These are phyloP conservation scores for Hylaea fasciaria DNA, from an alignment of 2,888 invertebrate genomes.

Conservation along the genomic window DNA sequence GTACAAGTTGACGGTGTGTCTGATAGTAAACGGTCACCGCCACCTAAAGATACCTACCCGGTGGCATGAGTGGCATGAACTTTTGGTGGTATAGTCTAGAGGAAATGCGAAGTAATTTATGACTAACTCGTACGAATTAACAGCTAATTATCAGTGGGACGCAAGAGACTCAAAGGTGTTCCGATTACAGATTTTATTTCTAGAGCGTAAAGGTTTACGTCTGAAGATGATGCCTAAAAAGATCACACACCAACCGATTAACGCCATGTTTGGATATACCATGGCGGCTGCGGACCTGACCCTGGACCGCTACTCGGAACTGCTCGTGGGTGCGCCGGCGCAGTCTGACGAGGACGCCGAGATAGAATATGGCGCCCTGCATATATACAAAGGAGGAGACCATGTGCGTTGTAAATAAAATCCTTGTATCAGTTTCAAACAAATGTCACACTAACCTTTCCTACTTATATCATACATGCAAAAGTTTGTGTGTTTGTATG, in stretches of 20 bases:
- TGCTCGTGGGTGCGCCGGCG: conserved; percentile 86
- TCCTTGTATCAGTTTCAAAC: neutral
- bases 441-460: too few relatives aligned
- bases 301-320: conserved; percentile 80
- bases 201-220: conserved; percentile 19
- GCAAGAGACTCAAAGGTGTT: neutral
- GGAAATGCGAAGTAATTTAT: too few relatives aligned
- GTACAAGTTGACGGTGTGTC: too few relatives aligned
- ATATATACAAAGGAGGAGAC: conserved; percentile 68
- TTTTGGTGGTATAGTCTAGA: too few relatives aligned
- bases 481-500: too few relatives aligned
- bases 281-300: conserved; percentile 78
- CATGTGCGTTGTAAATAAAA: conserved; percentile 40
- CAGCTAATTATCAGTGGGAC: too few relatives aligned
- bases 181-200: conserved; percentile 45
- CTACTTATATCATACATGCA: too few relatives aligned
- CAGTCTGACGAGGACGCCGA: conserved; percentile 46
- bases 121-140: too few relatives aligned
- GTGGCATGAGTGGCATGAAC: too few relatives aligned
- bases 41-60: too few relatives aligned
- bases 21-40: too few relatives aligned
- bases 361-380: conserved; percentile 83
- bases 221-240: neutral
- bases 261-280: conserved; percentile 85
- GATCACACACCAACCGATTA: conserved; percentile 51